phyloP scores from a whole-genome alignment of 2,888 invertebrate genomes.

The Nebria brevicollis region DNA sequence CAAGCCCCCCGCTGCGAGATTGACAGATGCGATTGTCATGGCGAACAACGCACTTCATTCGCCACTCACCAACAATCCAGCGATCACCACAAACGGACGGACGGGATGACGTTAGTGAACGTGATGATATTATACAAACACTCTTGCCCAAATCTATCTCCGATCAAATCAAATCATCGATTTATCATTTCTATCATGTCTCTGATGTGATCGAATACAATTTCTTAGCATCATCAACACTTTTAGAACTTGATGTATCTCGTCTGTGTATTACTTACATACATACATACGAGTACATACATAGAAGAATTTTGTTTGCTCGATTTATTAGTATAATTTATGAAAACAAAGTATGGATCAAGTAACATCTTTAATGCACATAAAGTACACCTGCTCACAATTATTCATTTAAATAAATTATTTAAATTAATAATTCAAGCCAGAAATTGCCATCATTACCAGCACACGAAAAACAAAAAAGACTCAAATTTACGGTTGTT shows the following conservation, averaged over 20 bases:
- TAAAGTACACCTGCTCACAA: conserved; percentile 37
- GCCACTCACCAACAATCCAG: conserved; percentile 13
- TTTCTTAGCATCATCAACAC: neutral
- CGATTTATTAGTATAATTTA: too few species aligned
- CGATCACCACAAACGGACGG: neutral
- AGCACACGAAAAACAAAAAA: conserved; percentile 19
- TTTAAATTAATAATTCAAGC: conserved; percentile 36
- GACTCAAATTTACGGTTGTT: conserved; percentile 25
- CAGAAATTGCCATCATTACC: conserved; percentile 43
- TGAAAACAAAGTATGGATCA: too few species aligned
- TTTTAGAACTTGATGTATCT: too few species aligned
- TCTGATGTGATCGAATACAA: neutral
- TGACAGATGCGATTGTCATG: conserved; percentile 41
- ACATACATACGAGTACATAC: too few species aligned
- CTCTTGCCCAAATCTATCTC: neutral
- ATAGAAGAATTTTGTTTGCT: too few species aligned
- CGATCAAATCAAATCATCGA: neutral
- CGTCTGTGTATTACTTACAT: too few species aligned
- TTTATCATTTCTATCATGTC: neutral
- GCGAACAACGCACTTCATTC: conserved; percentile 31
- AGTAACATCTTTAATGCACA: neutral
- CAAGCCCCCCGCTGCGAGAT: conserved; percentile 36
- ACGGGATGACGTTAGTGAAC: neutral
- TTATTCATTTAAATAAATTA: conserved; percentile 45
- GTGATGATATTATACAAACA: conserved; percentile 1